Evolutionary conservation across 2,797 vertebrate species (phyloP).

Genomic region (Sebastes jordani): DNA sequence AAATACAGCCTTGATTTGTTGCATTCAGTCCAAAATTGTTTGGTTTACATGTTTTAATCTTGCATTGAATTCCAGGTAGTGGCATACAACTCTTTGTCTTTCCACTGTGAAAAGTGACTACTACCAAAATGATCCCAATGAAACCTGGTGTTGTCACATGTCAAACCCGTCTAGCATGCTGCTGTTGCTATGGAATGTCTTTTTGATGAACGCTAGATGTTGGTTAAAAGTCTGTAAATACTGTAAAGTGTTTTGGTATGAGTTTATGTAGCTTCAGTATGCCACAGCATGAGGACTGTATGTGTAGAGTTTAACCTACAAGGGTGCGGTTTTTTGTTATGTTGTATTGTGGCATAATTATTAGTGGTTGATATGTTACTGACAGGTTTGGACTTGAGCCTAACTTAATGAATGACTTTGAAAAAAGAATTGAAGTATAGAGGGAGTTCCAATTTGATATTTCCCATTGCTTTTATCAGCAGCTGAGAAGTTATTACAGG

Average conservation of each 20-base stretch:
- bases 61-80: background rate
- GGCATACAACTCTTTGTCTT: background rate
- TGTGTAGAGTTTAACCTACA: background rate
- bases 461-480: background rate
- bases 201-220: background rate
- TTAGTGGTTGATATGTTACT: background rate
- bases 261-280: background rate
- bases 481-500: background rate
- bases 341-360: background rate
- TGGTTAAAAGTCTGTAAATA: background rate
- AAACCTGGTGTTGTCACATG: background rate
- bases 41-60: background rate
- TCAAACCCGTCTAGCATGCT: background rate
- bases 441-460: background rate
- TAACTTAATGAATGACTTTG: background rate
- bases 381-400: conserved; percentile 1
- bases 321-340: background rate
- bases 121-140: background rate
- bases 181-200: background rate
- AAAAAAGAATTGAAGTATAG: background rate
- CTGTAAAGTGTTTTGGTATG: background rate
- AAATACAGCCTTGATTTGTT: background rate
- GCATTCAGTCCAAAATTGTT: background rate
- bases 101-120: background rate
- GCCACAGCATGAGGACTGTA: background rate